phyloP scores from a whole-genome alignment of 2,888 invertebrate genomes.

The Endomychus coccineus region DNA sequence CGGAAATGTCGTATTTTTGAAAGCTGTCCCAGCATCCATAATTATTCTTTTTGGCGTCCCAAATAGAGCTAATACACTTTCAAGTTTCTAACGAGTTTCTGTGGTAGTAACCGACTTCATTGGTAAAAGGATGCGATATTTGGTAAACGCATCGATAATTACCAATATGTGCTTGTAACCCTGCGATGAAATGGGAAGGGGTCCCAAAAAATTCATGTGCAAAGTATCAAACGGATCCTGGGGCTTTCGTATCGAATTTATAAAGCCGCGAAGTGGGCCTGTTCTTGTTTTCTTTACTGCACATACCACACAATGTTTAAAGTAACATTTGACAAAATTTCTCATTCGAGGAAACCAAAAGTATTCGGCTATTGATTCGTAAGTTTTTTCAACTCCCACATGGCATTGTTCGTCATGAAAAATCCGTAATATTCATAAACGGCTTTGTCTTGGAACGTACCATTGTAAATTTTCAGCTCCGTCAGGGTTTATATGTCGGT shows the following conservation, averaged over 20 bases:
- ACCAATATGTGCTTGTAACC: conserved; percentile 18
- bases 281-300: conserved; percentile 25
- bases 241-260: too few species aligned
- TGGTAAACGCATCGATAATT: conserved; percentile 17
- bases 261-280: too few species aligned
- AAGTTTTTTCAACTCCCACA: conserved; percentile 24
- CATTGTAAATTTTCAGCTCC: conserved; percentile 17
- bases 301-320: conserved; percentile 26
- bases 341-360: conserved; percentile 28
- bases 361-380: conserved; percentile 20
- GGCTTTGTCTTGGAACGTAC: conserved; percentile 23
- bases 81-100: conserved; percentile 15
- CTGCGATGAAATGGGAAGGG: conserved; percentile 12
- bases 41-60: conserved; percentile 21
- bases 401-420: conserved; percentile 26
- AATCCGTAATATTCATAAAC: too few species aligned
- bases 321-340: conserved; percentile 24
- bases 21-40: conserved; percentile 19
- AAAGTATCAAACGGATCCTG: too few species aligned
- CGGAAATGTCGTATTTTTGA: conserved; percentile 18
- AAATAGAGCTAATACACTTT: conserved; percentile 16
- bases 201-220: too few species aligned
- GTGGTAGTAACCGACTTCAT: conserved; percentile 16
- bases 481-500: conserved; percentile 15
- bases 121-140: conserved; percentile 17